Conservation (phyloP, 2,888 invertebrate genomes). For the Eilema depressum region DNA sequence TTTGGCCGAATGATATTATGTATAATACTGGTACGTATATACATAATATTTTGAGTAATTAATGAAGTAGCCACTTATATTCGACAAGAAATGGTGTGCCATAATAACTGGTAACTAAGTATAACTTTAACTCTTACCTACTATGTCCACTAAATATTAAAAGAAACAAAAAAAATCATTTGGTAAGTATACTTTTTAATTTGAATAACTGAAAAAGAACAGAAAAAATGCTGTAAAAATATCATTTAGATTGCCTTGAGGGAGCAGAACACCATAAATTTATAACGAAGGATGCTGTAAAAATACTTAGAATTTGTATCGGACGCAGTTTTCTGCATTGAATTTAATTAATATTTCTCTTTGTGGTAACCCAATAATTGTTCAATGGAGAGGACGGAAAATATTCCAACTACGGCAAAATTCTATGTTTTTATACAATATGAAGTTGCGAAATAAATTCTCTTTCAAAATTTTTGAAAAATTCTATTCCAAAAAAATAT, state of each 20-base stretch:
- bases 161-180: too few species aligned
- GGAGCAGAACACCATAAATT: not conserved
- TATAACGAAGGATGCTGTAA: not conserved
- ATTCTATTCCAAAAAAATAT: not conserved
- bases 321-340: slow-evolving; percentile 30
- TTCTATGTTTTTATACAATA: slow-evolving; percentile 7
- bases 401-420: slow-evolving; percentile 7
- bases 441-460: not conserved
- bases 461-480: too few species aligned
- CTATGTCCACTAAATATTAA: too few species aligned
- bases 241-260: not conserved
- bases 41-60: too few species aligned
- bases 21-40: too few species aligned
- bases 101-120: too few species aligned
- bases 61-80: too few species aligned
- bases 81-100: too few species aligned
- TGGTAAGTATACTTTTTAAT: not conserved
- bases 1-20: too few species aligned
- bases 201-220: too few species aligned
- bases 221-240: not conserved
- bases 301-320: slow-evolving; percentile 9
- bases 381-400: slow-evolving; percentile 17
- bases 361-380: slow-evolving; percentile 24
- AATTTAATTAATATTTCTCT: slow-evolving; percentile 19
- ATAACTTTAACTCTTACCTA: too few species aligned